Percentiles rank a stretch among this genome's conserved stretches.
These are phyloP conservation scores for Heterotilapia buettikoferi DNA, from an alignment of 2,113 vertebrate genomes.

Conservation along the genomic window DNA sequence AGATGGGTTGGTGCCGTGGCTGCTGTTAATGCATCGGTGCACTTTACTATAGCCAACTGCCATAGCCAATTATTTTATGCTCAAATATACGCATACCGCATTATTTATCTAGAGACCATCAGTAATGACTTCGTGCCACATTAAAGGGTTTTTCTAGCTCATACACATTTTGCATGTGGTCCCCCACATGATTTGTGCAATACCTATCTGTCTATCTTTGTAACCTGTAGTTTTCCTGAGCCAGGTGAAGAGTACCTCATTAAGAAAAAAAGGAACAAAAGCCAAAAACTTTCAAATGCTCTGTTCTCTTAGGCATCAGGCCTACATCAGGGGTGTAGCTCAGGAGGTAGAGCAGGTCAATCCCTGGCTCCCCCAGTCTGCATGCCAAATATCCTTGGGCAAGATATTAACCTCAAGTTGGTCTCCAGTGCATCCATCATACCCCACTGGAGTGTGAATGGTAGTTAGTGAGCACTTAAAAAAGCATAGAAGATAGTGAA, in stretches of 20 bases:
- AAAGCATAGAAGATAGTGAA: neutral
- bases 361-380: neutral
- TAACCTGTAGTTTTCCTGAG: neutral
- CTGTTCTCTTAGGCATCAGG: neutral
- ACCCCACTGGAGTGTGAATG: rapidly evolving
- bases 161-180: neutral
- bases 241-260: neutral
- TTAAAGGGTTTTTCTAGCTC: neutral
- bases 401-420: neutral
- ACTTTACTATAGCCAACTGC: too few relatives aligned
- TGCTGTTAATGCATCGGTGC: too few relatives aligned
- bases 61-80: neutral
- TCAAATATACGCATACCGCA: rapidly evolving
- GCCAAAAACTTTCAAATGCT: neutral
- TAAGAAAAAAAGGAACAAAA: neutral
- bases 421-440: neutral
- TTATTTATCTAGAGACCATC: neutral
- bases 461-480: neutral
- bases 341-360: rapidly evolving
- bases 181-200: neutral
- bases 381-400: neutral
- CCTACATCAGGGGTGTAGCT: rapidly evolving
- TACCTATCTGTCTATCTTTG: rapidly evolving
- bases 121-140: rapidly evolving
- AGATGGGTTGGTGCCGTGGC: too few relatives aligned